Conservation (phyloP, 1,140 invertebrate genomes). For the Psilanteris sp. region DNA sequence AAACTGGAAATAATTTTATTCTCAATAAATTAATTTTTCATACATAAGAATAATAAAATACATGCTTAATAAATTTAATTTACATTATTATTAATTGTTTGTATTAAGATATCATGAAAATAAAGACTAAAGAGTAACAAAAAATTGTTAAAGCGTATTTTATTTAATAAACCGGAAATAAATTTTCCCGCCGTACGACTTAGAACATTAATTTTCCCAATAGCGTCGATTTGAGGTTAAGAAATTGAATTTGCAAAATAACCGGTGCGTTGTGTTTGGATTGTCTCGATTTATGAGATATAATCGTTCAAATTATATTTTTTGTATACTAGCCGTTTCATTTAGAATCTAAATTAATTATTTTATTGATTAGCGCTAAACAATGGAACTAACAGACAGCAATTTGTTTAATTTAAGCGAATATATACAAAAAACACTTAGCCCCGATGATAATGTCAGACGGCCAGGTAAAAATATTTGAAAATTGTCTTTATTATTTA, state of each 20-base stretch:
- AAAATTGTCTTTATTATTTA: too few species aligned
- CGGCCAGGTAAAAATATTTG: constrained; percentile 93
- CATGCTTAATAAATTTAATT: too few species aligned
- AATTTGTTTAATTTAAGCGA: constrained; percentile 89
- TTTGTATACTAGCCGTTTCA: too few species aligned
- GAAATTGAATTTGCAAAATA: constrained; percentile 61
- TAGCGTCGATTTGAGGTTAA: constrained; percentile 57
- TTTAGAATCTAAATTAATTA: too few species aligned
- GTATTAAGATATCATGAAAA: too few species aligned
- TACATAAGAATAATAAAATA: too few species aligned
- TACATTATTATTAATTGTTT: too few species aligned
- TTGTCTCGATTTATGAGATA: constrained; percentile 14
- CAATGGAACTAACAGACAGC: constrained; percentile 90
- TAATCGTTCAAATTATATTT: background rate
- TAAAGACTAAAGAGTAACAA: too few species aligned
- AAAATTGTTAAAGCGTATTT: too few species aligned
- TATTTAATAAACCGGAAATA: background rate
- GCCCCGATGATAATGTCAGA: constrained; percentile 88
- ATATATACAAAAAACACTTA: constrained; percentile 94
- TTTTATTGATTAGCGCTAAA: background rate
- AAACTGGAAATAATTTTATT: background rate
- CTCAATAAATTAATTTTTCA: too few species aligned
- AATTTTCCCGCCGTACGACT: constrained; percentile 34
- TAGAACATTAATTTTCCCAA: constrained; percentile 59
- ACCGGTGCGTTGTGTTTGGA: constrained; percentile 55